Percentiles rank a stretch among this genome's conserved stretches.
Conservation (phyloP, 2,888 invertebrate genomes). For the Andrena praecox region DNA sequence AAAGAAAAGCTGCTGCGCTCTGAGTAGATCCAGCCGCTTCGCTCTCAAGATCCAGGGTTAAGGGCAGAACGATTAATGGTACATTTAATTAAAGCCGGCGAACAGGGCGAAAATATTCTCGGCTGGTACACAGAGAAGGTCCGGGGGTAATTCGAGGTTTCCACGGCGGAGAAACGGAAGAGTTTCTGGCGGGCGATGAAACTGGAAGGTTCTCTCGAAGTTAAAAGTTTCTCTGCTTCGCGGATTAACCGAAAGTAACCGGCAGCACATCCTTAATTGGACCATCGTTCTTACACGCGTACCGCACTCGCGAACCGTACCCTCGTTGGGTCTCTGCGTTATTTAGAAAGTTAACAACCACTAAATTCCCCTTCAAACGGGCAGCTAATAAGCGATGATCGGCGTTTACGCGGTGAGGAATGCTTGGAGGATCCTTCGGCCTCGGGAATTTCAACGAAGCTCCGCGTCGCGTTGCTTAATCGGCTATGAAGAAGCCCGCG, state of each 20-base stretch:
- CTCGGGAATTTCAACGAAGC: constrained; percentile 42
- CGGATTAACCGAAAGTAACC: constrained; percentile 67
- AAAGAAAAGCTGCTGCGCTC: background rate
- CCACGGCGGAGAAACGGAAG: constrained; percentile 40
- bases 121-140: constrained; percentile 35
- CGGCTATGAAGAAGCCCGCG: constrained; percentile 52
- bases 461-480: constrained; percentile 36
- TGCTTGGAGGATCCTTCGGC: background rate
- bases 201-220: constrained; percentile 53
- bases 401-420: constrained; percentile 45
- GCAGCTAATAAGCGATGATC: constrained; percentile 19
- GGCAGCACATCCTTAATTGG: constrained; percentile 70
- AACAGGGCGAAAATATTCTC: background rate
- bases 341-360: constrained; percentile 64
- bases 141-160: constrained; percentile 54
- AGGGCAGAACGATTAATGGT: constrained; percentile 22
- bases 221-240: constrained; percentile 54
- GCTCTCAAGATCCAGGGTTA: background rate
- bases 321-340: constrained; percentile 51
- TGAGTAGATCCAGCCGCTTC: background rate
- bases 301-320: constrained; percentile 40
- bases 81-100: constrained; percentile 37
- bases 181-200: constrained; percentile 47
- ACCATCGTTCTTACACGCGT: constrained; percentile 68
- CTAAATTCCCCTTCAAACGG: constrained; percentile 51